Conservation (phyloP, 1,140 invertebrate genomes). For the Conus ventricosus region DNA sequence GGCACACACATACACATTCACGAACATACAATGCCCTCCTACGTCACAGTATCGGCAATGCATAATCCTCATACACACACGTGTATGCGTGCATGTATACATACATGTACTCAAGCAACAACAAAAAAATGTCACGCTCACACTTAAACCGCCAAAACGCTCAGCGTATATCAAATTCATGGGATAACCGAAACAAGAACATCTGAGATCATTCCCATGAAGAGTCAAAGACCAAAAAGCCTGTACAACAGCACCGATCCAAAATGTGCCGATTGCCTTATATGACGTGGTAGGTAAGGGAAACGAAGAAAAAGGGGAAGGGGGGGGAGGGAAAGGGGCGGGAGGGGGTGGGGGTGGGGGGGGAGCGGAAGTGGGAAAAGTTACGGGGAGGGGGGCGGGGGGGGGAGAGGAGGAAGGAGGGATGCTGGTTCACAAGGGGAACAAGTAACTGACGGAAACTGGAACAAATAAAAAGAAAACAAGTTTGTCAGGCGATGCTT, state of each 20-base stretch:
- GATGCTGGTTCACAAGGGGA: background rate
- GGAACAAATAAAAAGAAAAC: too few species aligned
- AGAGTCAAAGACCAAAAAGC: too few species aligned
- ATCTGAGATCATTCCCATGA: too few species aligned
- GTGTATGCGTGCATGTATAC: background rate
- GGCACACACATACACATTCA: background rate
- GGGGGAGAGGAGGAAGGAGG: background rate
- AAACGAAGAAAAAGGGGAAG: background rate
- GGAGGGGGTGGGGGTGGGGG: background rate
- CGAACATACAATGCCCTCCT: background rate
- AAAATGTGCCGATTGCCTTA: too few species aligned
- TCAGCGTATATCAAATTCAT: too few species aligned
- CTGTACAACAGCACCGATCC: too few species aligned
- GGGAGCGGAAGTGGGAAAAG: conserved; percentile 10
- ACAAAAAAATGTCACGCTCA: too few species aligned
- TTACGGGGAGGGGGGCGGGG: background rate
- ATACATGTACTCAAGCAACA: background rate
- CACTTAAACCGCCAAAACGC: too few species aligned
- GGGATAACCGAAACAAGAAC: too few species aligned
- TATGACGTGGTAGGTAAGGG: background rate
- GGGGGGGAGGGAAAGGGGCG: background rate
- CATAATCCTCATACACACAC: background rate
- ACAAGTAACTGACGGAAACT: background rate
- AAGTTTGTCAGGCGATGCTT: too few species aligned
- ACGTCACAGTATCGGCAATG: background rate